A percentile compares a stretch with the other conserved stretches of the same genome.
Conservation (phyloP, 1,140 invertebrate genomes). For the Pectinophora gossypiella region DNA sequence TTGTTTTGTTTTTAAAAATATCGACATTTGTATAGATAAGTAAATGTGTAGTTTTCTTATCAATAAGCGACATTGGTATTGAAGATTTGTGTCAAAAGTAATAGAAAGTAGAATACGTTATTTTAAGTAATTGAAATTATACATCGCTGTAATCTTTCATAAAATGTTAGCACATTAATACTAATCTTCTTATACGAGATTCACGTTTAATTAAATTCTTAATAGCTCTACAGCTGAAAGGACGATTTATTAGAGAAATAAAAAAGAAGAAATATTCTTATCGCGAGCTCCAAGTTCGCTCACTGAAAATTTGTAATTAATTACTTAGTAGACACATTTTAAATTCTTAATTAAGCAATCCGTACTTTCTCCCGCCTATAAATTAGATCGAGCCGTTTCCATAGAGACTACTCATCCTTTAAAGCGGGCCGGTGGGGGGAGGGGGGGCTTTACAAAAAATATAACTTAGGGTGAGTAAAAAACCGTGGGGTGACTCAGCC, state of each 20-base stretch:
- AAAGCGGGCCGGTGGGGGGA: slow-evolving; percentile 65
- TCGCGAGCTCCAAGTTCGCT: slow-evolving; percentile 39
- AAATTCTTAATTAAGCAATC: slow-evolving; percentile 75
- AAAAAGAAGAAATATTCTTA: slow-evolving; percentile 31
- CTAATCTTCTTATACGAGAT: not conserved
- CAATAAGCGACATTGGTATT: too few species aligned
- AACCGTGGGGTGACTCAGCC: slow-evolving; percentile 75
- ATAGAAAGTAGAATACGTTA: too few species aligned
- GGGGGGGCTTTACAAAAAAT: slow-evolving; percentile 74
- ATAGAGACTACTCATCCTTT: slow-evolving; percentile 77
- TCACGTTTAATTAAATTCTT: slow-evolving; percentile 46
- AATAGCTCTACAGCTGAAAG: slow-evolving; percentile 33
- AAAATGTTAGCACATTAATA: too few species aligned
- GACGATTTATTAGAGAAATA: slow-evolving; percentile 28
- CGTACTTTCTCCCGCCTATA: slow-evolving; percentile 73
- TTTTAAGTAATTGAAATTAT: too few species aligned
- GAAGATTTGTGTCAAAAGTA: too few species aligned
- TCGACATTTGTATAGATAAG: too few species aligned
- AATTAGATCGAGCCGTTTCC: slow-evolving; percentile 75
- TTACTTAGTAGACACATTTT: slow-evolving; percentile 70
- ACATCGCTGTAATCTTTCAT: too few species aligned
- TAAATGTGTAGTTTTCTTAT: too few species aligned
- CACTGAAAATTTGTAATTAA: slow-evolving; percentile 69
- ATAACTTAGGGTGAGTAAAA: slow-evolving; percentile 77
- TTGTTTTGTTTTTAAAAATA: too few species aligned